Conservation (phyloP, 2,797 vertebrate species). For the Synanceia verrucosa region DNA sequence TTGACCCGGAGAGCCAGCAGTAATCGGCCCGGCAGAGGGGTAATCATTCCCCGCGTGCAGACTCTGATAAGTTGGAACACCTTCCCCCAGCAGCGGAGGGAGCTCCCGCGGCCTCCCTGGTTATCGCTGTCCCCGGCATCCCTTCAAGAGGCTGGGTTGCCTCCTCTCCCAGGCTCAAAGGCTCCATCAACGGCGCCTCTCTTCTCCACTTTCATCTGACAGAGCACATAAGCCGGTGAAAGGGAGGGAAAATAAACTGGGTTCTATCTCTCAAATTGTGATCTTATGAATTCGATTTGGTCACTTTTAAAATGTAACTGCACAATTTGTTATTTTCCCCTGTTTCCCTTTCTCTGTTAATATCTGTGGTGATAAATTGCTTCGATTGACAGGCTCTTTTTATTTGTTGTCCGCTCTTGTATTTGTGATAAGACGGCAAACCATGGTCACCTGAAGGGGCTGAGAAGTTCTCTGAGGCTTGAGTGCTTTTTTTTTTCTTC, state of each 20-base stretch:
- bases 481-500: slow-evolving; percentile 41
- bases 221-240: slow-evolving; percentile 94
- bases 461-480: slow-evolving; percentile 68
- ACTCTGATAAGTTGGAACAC: slow-evolving; percentile 98
- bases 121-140: slow-evolving; percentile 90
- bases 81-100: slow-evolving; percentile 88
- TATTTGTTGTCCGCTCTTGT: slow-evolving; percentile 62
- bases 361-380: slow-evolving; percentile 83
- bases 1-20: slow-evolving; percentile 91
- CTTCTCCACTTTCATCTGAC: slow-evolving; percentile 96
- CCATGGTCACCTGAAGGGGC: slow-evolving; percentile 70
- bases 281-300: slow-evolving; percentile 97
- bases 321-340: slow-evolving; percentile 83
- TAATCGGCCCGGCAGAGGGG: slow-evolving; percentile 96
- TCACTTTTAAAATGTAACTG: slow-evolving; percentile 88
- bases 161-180: slow-evolving; percentile 86
- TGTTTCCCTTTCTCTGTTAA: slow-evolving; percentile 79
- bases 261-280: slow-evolving; percentile 94
- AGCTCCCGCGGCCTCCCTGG: slow-evolving; percentile 89
- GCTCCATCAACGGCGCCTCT: slow-evolving; percentile 92
- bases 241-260: slow-evolving; percentile 83
- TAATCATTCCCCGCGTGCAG: slow-evolving; percentile 97
- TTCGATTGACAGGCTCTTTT: slow-evolving; percentile 78
- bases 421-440: slow-evolving; percentile 79
- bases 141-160: slow-evolving; percentile 91